Evolutionary conservation across 2,113 vertebrate genomes (phyloP), one percentile per base, ranked within the genome.

Genomic region (Indicator indicator): DNA sequence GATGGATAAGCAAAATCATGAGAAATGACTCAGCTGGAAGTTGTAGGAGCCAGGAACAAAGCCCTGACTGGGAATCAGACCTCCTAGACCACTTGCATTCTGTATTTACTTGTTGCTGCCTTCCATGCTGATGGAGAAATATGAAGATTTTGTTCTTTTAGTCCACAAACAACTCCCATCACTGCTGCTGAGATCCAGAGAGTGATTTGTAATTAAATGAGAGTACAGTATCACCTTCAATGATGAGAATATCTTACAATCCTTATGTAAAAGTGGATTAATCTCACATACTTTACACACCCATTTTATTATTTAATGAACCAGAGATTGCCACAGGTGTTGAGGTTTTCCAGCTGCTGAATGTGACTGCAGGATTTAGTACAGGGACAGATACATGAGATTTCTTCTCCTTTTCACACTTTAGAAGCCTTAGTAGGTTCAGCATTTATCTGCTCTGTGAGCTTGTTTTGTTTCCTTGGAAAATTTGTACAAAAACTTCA

Each of bases 321-420:
- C 36, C 36, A 36, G 36, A 36, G 36, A 36, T 36, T 36, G 36
- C 36, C 36, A 36, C 36, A 36, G 36, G 36, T 36, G 36, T 36
- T 36, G 36, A 36, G 81, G 78, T 97, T 63, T 92, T 96, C 5
- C 94, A 84, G 5, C 77, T 98, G 81, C 91, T 98, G 46, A 96
- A 79, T 19, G 48, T 88, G 52, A 86, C 96, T 33, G 27, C n/a
- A 23, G 87, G 91, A 58, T 89, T 90, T 21, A 52, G 28, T 48
- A 38, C 59, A 50, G 27, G 27, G 27, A 83, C 83, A 96, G 96
- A 92, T 96, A 86, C 5, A 12, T 36, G 24, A 82, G 24, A 10
- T 63, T 56, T 33, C 6, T n/a, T 63, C 30, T 54, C n/a, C 36
- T 26, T 62, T 38, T 42, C 18, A 36, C 14, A 26, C 12, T 38